Evolutionary conservation across 2,888 invertebrate genomes (phyloP), one percentile per base, ranked within the genome.

Genomic region (Xestoiulus laeticollis): DNA sequence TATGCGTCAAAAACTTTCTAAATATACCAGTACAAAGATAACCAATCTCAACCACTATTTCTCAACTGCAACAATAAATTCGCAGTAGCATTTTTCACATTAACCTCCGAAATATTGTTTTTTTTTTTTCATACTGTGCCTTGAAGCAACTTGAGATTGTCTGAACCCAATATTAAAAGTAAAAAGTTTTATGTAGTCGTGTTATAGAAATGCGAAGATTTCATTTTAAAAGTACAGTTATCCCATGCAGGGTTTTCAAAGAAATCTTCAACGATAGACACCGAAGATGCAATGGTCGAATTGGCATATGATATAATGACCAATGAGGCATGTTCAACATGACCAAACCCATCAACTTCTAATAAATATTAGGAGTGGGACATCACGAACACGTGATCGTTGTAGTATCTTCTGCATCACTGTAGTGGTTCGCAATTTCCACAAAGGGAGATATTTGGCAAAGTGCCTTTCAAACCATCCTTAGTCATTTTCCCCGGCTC

Each of bases 1-100:
- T 68, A 68, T 68, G 68, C 68, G 68, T 68, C 68, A 68, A 59
- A 48, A 59, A 68, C 68, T 68, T 68, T 68, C 68, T 22, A 26
- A 12, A 26, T 22, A n/a, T n/a, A 68, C 22, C 22, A 68, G 68
- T 68, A 22, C 26, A 22, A 22, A 6, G 22, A 68, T 68, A 68
- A 22, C 22, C 68, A 5, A 8, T 26, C 26, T 26, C 26, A 68
- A 68, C 68, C 26, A 26, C 6, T 22, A 68, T 68, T 68, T 68
- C 68, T 6, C 19, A n/a, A 59, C 59, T 59, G 59, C 59, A 59
- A 22, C 12, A 68, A 68, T 68, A 68, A 68, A 68, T 68, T 26
- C 22, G 26, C 68, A 22, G 68, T 12, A 14, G 5, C 59, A n/a
- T 12, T 26, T 68, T 22, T 12, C 68, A 16, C 68, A 68, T 26